Conservation (phyloP, 1,140 invertebrate species). For the Procambarus virginalis region DNA sequence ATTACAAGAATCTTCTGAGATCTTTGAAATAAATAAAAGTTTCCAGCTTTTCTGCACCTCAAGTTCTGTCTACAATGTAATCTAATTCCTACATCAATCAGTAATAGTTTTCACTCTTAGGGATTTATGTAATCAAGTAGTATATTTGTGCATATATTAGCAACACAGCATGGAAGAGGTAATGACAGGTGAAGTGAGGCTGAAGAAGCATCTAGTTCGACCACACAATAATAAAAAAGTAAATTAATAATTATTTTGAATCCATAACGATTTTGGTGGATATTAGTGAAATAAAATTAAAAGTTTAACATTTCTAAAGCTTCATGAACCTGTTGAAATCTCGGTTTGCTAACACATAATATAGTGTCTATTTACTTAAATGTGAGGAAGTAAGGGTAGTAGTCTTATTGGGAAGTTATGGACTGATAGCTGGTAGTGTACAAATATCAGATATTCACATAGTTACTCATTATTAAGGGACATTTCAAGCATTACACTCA, state of each 20-base stretch:
- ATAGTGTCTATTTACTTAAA: constrained; percentile 44
- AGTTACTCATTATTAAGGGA: constrained; percentile 13
- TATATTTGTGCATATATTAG: constrained; percentile 45
- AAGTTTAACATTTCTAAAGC: too few species aligned
- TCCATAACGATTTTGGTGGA: neutral
- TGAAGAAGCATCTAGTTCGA: neutral
- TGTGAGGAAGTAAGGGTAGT: constrained; percentile 31
- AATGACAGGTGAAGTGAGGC: neutral
- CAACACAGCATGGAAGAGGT: constrained; percentile 7
- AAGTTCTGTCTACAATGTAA: constrained; percentile 10
- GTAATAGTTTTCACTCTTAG: constrained; percentile 42
- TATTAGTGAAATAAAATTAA: too few species aligned
- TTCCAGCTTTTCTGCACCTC: constrained; percentile 16
- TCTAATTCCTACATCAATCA: constrained; percentile 21
- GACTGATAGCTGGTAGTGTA: constrained; percentile 45
- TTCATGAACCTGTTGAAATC: neutral
- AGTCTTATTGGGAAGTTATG: constrained; percentile 13
- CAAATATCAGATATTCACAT: constrained; percentile 16
- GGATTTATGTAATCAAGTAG: constrained; percentile 40
- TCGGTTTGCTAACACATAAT: constrained; percentile 14
- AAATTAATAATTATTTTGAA: neutral
- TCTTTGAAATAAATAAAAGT: neutral
- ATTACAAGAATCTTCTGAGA: neutral
- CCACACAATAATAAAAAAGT: neutral
- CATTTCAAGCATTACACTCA: constrained; percentile 21